Percentiles rank a stretch among this genome's conserved stretches.
These are phyloP conservation scores for Spatulosminthurus flaviceps DNA, from an alignment of 2,888 invertebrate genomes.

Conservation along the genomic window DNA sequence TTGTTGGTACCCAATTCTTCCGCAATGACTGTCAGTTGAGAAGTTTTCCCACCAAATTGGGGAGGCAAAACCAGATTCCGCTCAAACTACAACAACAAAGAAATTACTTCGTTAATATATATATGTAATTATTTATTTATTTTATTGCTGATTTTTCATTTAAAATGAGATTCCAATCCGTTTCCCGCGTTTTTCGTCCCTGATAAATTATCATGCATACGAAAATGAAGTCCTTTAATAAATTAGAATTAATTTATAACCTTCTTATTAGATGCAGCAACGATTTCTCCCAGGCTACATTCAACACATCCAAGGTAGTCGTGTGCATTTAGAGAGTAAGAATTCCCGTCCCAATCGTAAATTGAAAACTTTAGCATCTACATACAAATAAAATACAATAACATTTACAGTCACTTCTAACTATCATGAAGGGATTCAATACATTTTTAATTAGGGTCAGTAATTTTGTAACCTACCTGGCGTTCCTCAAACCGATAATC, in stretches of 20 bases:
- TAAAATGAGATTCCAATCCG: too few species aligned
- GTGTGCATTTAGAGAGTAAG: conserved; percentile 55
- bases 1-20: conserved; percentile 64
- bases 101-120: conserved; percentile 21
- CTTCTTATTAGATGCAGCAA: conserved; percentile 64
- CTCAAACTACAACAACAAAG: conserved; percentile 55
- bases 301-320: conserved; percentile 68
- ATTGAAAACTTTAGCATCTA: conserved; percentile 67
- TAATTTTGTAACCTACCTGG: too few species aligned
- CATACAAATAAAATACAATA: not conserved
- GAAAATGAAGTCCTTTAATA: too few species aligned
- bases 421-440: too few species aligned
- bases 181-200: too few species aligned
- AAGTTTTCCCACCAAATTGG: conserved; percentile 56
- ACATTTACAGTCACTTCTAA: too few species aligned
- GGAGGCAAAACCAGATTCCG: conserved; percentile 60
- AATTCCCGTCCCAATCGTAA: conserved; percentile 64
- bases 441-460: too few species aligned
- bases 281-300: conserved; percentile 69
- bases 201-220: too few species aligned
- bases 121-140: too few species aligned
- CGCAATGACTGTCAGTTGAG: conserved; percentile 58
- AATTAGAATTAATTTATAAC: too few species aligned
- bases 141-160: too few species aligned
- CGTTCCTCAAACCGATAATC: conserved; percentile 69